phyloP scores from a whole-genome alignment of 1,140 invertebrate species.

The Heliconius melpomene region DNA sequence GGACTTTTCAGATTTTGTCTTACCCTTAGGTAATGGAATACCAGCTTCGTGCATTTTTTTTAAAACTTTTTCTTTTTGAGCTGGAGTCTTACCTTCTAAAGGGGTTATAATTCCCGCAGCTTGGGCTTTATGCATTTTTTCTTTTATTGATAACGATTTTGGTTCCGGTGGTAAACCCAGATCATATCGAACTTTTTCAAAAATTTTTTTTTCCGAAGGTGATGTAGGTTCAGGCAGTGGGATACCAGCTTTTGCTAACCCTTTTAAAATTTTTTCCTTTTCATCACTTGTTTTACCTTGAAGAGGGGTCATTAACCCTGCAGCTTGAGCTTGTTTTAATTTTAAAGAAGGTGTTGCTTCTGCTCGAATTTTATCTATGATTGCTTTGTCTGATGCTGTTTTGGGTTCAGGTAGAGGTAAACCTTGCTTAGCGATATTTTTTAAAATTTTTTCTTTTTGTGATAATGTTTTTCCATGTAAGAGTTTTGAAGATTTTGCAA shows the following conservation, averaged over 20 bases:
- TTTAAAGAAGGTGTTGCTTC: conserved; percentile 30
- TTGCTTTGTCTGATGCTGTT: conserved; percentile 44
- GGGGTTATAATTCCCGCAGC: conserved; percentile 43
- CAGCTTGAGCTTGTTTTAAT: conserved; percentile 40
- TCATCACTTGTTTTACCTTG: conserved; percentile 44
- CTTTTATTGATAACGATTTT: conserved; percentile 33
- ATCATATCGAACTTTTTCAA: conserved; percentile 43
- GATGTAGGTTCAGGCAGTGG: conserved; percentile 49
- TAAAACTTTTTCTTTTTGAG: conserved; percentile 46
- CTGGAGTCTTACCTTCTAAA: conserved; percentile 40
- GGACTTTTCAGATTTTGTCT: conserved; percentile 27
- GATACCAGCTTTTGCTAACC: conserved; percentile 37
- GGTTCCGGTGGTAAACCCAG: conserved; percentile 40
- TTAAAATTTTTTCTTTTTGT: conserved; percentile 45
- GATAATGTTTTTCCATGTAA: conserved; percentile 43
- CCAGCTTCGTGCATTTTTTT: conserved; percentile 40
- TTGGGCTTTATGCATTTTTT: conserved; percentile 41
- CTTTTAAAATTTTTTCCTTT: conserved; percentile 53
- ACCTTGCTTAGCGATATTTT: conserved; percentile 26
- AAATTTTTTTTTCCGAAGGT: conserved; percentile 43
- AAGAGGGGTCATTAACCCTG: conserved; percentile 43
- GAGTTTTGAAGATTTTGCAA: conserved; percentile 20
- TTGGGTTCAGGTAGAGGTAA: conserved; percentile 41
- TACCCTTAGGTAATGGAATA: conserved; percentile 47
- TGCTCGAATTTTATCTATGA: conserved; percentile 35